Base-by-base conservation (phyloP, 2,888 invertebrate species). In the Cremastinae sp. region DNA sequence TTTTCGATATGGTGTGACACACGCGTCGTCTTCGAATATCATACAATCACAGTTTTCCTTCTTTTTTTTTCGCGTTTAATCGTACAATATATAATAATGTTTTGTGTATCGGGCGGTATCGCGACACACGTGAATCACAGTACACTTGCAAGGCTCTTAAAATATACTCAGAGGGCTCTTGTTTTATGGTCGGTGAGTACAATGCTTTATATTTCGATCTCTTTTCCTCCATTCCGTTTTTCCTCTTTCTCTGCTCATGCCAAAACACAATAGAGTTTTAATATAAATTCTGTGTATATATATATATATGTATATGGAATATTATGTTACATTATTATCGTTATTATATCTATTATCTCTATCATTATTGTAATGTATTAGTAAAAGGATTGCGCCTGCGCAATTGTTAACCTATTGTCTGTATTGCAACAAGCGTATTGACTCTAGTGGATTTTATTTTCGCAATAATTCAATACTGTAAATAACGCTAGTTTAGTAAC, bases 351-450 rank as follows among this genome's bases (percentile, higher is more conserved):
- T 64, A 62, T 77, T 56, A 73, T 78, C 61, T 59, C 65, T 49
- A 66, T 74, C 78, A 49, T 51, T 62, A 9, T 22, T 49, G 36
- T 36, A n/a, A n/a, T n/a, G n/a, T 38, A 18, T 38, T 51, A 14
- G 12, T 64, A 12, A 36, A 80, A 84, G 78, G 79, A 86, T 85
- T 84, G 86, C 87, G 87, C 87, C 87, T 83, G 87, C 87, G 86
- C 85, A 86, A 87, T 86, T 80, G 47, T 76, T 72, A 79, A 83
- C 79, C 85, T 87, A 87, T 87, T 87, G 85, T 87, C 86, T 81
- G 82, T 82, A 77, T 82, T 68, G 85, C 84, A 84, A 86, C 83
- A 86, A 87, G 87, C 86, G 80, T 86, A 84, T 78, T 74, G 65
- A 61, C 79, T 81, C 53, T 79, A 70, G 62, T 73, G 84, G 68